These are phyloP conservation scores for Cantharis nigra DNA, from an alignment of 2,888 invertebrate species.

Conservation along the genomic window DNA sequence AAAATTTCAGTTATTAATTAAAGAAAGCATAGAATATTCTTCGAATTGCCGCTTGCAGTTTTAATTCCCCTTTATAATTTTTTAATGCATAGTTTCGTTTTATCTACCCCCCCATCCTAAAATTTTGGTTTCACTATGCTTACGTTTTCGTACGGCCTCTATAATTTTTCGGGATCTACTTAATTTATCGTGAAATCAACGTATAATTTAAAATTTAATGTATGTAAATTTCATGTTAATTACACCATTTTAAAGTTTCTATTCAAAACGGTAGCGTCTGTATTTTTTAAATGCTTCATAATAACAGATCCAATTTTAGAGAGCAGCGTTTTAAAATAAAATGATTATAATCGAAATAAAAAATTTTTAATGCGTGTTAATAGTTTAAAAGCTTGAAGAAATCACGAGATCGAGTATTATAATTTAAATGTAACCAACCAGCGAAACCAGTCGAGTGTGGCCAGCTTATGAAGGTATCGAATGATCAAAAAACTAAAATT, in stretches of 20 bases:
- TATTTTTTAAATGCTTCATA: background rate
- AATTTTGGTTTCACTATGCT: background rate
- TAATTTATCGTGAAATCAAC: background rate
- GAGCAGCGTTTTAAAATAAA: background rate
- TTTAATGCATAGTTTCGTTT: background rate
- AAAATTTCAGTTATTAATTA: constrained; percentile 1
- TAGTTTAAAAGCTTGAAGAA: background rate
- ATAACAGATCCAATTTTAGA: background rate
- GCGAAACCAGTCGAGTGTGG: constrained; percentile 2
- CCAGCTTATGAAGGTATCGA: constrained; percentile 3
- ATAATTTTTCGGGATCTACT: background rate
- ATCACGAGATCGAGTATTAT: background rate
- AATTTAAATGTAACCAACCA: background rate
- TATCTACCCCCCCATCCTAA: background rate
- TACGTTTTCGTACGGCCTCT: background rate
- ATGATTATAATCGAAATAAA: background rate
- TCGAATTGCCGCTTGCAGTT: background rate
- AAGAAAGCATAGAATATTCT: background rate
- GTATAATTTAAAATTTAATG: background rate
- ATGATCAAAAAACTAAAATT: constrained; percentile 9
- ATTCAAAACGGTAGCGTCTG: background rate
- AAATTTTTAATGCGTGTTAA: background rate
- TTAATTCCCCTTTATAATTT: background rate
- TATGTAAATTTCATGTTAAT: constrained; percentile 1
- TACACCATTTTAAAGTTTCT: background rate